Percentiles rank a stretch among this genome's conserved stretches.
Conservation (phyloP, 2,888 invertebrate species). For the Osmoderma eremita region DNA sequence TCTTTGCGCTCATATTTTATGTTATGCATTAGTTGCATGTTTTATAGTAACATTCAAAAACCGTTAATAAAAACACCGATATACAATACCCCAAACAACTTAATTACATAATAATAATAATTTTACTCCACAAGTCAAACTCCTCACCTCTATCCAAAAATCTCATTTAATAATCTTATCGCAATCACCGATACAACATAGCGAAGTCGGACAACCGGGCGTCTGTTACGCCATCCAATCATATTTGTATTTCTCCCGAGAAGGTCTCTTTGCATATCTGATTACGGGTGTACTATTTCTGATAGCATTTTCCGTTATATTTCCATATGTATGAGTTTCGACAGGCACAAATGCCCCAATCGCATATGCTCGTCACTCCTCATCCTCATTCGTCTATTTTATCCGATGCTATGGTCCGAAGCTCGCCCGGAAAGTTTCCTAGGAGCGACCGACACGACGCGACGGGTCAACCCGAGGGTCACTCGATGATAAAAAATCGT, state of each 20-base stretch:
- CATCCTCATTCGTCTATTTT: slow-evolving; percentile 58
- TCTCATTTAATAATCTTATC: no score
- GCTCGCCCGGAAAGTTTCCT: slow-evolving; percentile 46
- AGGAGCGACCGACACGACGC: slow-evolving; percentile 29
- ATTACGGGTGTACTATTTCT: slow-evolving; percentile 55
- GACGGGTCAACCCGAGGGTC: slow-evolving; percentile 29
- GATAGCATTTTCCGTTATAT: slow-evolving; percentile 57
- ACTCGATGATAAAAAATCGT: slow-evolving; percentile 30
- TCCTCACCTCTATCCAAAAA: no score
- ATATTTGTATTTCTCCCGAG: slow-evolving; percentile 63
- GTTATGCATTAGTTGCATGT: no score
- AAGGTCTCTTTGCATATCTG: slow-evolving; percentile 60
- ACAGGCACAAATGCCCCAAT: slow-evolving; percentile 60
- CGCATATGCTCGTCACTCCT: slow-evolving; percentile 59
- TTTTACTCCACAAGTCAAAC: no score
- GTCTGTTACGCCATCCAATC: slow-evolving; percentile 56
- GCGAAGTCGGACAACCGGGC: neutral
- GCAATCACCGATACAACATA: no score
- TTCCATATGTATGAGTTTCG: slow-evolving; percentile 62
- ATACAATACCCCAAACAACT: no score
- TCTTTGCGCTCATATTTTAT: no score
- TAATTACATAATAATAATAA: no score
- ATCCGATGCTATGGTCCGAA: slow-evolving; percentile 48
- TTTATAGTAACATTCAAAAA: no score
- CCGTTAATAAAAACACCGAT: no score